Percentiles rank a stretch among this genome's conserved stretches.
Conservation (phyloP, 92 coral and sea anemone genomes). For the Parazoanthus swiftii region DNA sequence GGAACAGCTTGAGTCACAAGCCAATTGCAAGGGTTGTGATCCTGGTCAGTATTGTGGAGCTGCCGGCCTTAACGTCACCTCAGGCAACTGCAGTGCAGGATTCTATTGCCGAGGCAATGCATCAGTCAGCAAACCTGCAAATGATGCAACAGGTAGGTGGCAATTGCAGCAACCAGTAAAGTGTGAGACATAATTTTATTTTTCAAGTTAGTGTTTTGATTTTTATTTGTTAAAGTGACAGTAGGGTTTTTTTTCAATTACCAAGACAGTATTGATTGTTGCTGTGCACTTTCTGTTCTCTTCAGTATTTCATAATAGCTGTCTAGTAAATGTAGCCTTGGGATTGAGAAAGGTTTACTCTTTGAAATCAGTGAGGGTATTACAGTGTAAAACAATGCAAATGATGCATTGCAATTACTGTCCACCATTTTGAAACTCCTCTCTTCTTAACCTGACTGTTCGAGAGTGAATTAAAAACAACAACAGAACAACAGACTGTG, state of each 20-base stretch:
- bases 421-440: too few relatives aligned
- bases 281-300: too few relatives aligned
- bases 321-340: too few relatives aligned
- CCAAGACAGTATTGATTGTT: too few relatives aligned
- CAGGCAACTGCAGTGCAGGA: constrained; percentile 97
- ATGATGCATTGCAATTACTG: too few relatives aligned
- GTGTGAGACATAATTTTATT: neutral
- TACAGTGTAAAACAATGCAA: too few relatives aligned
- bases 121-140: constrained; percentile 77
- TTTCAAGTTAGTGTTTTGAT: neutral
- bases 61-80: constrained; percentile 79
- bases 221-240: neutral
- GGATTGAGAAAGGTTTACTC: too few relatives aligned
- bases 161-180: neutral
- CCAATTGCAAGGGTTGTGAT: constrained; percentile 81
- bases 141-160: constrained; percentile 82
- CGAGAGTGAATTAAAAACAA: too few relatives aligned
- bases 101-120: constrained; percentile 90
- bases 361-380: too few relatives aligned
- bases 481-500: too few relatives aligned
- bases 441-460: too few relatives aligned
- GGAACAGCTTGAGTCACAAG: constrained; percentile 72
- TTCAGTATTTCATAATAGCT: too few relatives aligned
- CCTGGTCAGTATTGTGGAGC: constrained; percentile 87
- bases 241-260: neutral